Conservation (phyloP, 2,113 vertebrate species). For the Cyrtonyx montezumae region DNA sequence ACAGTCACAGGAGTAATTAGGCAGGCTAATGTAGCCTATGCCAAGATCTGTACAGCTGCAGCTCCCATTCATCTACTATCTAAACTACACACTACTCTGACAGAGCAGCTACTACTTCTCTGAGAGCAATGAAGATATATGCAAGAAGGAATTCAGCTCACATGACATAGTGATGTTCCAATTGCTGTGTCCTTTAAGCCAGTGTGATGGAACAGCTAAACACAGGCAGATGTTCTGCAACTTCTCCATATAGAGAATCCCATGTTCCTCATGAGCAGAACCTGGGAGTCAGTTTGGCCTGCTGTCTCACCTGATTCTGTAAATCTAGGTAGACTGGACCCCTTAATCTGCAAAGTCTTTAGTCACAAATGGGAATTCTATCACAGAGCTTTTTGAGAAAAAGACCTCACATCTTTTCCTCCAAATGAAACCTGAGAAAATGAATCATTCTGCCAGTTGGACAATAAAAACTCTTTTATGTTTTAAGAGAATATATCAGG, state of each 20-base stretch:
- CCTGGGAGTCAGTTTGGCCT: background rate
- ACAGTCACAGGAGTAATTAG: background rate
- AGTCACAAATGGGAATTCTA: background rate
- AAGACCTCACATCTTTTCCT: background rate
- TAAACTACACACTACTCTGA: background rate
- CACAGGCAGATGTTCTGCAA: background rate
- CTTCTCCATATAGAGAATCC: background rate
- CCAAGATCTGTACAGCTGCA: background rate
- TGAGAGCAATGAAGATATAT: background rate
- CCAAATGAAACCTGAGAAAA: conserved; percentile 19
- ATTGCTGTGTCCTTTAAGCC: background rate
- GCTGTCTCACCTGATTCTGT: background rate
- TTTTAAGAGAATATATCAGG: conserved; percentile 4
- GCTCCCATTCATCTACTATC: background rate
- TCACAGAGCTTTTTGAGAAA: background rate
- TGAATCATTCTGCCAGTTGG: background rate
- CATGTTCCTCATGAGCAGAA: background rate
- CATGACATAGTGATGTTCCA: background rate
- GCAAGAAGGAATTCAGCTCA: background rate
- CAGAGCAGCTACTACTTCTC: background rate
- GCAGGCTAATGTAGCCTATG: background rate
- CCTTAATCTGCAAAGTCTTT: background rate
- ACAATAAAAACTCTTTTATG: conserved; percentile 3
- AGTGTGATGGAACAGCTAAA: background rate
- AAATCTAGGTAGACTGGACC: background rate